Evolutionary conservation across 2,113 vertebrate genomes (phyloP).

Genomic region (Colistium nudipinnis): DNA sequence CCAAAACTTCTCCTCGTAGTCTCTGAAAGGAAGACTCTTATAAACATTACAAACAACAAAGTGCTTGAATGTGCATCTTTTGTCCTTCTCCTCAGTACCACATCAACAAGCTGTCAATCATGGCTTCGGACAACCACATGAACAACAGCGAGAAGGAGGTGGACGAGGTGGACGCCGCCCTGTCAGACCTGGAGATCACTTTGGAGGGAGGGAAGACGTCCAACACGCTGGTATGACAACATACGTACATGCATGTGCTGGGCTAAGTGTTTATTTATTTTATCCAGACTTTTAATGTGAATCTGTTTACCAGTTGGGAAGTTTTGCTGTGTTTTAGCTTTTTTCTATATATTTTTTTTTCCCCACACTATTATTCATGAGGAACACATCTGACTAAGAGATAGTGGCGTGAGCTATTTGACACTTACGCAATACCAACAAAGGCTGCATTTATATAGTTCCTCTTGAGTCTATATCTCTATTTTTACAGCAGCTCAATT

Average conservation of each 20-base stretch:
- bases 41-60: background rate
- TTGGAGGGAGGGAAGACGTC: conserved; percentile 97
- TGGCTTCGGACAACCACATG: conserved; percentile 98
- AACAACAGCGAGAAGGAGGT: conserved; percentile 99
- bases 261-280: background rate
- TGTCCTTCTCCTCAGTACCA: conserved; percentile 87
- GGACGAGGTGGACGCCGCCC: conserved; percentile 96
- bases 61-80: background rate
- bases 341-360: too few relatives aligned
- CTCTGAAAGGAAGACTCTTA: background rate
- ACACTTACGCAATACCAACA: conserved; percentile 1
- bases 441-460: conserved; percentile 3
- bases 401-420: background rate
- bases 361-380: too few relatives aligned
- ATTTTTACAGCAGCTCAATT: conserved; percentile 22
- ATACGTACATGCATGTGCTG: too few relatives aligned
- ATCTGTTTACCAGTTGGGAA: conserved; percentile 8
- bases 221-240: conserved; percentile 88
- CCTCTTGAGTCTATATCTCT: background rate
- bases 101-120: conserved; percentile 98
- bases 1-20: background rate
- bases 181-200: conserved; percentile 97
- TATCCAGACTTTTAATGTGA: background rate
- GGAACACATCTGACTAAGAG: background rate
- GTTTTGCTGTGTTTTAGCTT: conserved; percentile 1